phyloP scores from a whole-genome alignment of 92 coral and sea anemone genomes.

The Porites evermanni region DNA sequence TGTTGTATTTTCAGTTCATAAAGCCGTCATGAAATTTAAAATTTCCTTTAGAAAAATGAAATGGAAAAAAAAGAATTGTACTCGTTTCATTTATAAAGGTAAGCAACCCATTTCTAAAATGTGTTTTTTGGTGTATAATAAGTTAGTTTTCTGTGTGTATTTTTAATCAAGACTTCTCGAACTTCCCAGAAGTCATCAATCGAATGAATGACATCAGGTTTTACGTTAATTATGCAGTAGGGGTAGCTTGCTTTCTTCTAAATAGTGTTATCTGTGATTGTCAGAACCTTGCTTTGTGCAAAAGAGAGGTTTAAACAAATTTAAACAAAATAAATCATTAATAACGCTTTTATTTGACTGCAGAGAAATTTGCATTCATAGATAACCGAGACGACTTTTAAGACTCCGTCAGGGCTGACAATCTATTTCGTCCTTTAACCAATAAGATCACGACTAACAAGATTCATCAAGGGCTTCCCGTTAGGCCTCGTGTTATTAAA shows the following conservation, averaged over 20 bases:
- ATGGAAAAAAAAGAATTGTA: neutral
- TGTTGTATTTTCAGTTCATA: neutral
- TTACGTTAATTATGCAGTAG: neutral
- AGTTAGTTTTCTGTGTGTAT: neutral
- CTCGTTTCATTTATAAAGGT: no score
- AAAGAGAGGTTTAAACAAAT: slow-evolving; percentile 20
- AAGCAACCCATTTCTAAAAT: neutral
- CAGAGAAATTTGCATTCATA: slow-evolving; percentile 25
- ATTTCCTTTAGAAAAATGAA: slow-evolving; percentile 1
- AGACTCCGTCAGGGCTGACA: slow-evolving; percentile 10
- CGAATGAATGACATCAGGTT: neutral
- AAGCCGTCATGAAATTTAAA: neutral
- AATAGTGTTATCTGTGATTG: slow-evolving; percentile 6
- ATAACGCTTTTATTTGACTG: slow-evolving; percentile 9
- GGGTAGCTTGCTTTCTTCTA: neutral
- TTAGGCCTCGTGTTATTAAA: neutral
- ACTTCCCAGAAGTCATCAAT: neutral
- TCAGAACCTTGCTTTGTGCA: slow-evolving; percentile 5
- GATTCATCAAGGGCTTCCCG: neutral
- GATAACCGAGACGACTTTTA: slow-evolving; percentile 5
- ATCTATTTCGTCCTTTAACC: neutral
- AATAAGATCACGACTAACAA: neutral
- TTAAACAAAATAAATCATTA: slow-evolving; percentile 36
- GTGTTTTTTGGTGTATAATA: neutral
- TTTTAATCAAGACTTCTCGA: neutral